Evolutionary conservation across 2,888 invertebrate species (phyloP), one percentile per base, ranked within the genome.

Genomic region (Coleophora deauratella): DNA sequence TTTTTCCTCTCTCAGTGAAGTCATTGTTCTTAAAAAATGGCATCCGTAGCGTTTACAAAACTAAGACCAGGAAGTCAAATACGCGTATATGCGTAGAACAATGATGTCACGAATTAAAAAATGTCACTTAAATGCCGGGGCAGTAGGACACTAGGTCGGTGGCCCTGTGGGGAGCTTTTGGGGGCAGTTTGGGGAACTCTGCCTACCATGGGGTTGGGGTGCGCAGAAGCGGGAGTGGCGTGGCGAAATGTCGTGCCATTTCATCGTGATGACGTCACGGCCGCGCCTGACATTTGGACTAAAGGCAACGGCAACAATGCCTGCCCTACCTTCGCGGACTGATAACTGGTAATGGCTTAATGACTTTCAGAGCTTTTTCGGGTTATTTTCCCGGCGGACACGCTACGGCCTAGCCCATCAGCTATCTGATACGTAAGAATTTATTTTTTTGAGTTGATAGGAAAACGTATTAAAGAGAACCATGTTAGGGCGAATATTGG

Each of bases 231-330:
- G 75, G 81, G 84, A 62, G 81, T 64, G 82, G 64, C 62, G 65
- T 68, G 65, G 67, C 70, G 65, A 82, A 84, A 84, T 84, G 84
- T 75, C 84, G 77, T 66, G 80, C 75, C 80, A 80, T 82, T 81
- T 82, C 58, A 62, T 62, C 60, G 62, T 58, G 55, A 57, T 84
- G 80, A 82, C 81, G 81, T 82, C 80, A 84, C 66, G 59, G 72
- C 81, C 84, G 63, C 84, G 73, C 84, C 84, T 84, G 84, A 67
- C 84, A 81, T 85, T 85, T 80, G 59, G 66, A 62, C 67, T 67
- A 65, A 65, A 73, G 21, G 21, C 21, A 21, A 21, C 21, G 21
- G 78, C 74, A 74, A 77, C 79, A 80, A 76, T 72, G 65, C 67
- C n/a, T 66, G 81, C 80, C 82, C 81, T 71, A 79, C 81, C 82